phyloP scores from a whole-genome alignment of 2,113 vertebrate genomes.

The Zosterops hypoxanthus region DNA sequence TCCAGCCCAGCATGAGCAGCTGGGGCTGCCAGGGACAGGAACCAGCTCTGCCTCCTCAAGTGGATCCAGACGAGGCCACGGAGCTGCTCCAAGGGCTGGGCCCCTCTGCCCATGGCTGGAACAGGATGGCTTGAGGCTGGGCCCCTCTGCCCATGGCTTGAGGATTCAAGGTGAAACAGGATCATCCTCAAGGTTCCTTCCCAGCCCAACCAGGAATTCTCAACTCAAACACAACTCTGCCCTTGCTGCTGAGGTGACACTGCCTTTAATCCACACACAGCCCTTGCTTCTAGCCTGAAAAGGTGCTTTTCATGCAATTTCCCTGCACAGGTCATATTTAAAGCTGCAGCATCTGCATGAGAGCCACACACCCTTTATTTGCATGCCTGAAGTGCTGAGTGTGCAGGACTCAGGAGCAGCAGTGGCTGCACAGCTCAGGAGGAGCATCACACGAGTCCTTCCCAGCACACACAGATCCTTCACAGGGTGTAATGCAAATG shows the following conservation, averaged over 20 bases:
- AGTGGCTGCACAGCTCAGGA: neutral
- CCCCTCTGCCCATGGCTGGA: neutral
- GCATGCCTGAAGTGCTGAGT: neutral
- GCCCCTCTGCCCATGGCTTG: neutral
- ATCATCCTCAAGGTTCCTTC: neutral
- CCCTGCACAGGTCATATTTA: neutral
- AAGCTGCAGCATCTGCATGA: neutral
- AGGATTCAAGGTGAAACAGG: neutral
- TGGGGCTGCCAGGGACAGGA: neutral
- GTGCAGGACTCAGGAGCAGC: neutral
- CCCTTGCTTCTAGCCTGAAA: neutral
- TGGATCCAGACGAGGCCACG: neutral
- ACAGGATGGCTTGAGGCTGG: neutral
- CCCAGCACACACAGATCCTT: neutral
- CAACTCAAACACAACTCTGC: neutral
- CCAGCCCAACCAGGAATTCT: neutral
- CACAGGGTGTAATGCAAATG: neutral
- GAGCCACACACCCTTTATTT: neutral
- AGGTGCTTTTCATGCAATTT: neutral
- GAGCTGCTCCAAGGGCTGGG: neutral
- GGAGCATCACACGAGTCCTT: rapidly evolving
- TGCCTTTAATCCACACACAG: neutral
- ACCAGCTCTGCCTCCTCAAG: neutral
- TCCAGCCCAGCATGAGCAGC: neutral
- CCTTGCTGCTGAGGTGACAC: neutral